These are phyloP conservation scores for Parnassius mnemosyne DNA, from an alignment of 2,888 invertebrate species.

Conservation along the genomic window DNA sequence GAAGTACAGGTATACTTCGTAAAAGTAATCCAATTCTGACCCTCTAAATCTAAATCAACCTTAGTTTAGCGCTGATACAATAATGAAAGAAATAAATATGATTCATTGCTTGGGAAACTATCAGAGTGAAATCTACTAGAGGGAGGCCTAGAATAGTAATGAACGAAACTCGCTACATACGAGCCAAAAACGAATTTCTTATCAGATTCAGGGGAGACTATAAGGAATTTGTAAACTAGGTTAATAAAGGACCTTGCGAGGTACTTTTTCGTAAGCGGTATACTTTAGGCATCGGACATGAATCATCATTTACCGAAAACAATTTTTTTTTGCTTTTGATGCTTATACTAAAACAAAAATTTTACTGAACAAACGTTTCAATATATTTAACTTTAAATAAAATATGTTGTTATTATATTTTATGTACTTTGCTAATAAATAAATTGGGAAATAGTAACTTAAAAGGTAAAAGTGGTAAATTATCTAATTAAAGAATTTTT, in stretches of 20 bases:
- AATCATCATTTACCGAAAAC: conserved; percentile 15
- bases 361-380: no score
- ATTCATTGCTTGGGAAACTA: conserved; percentile 29
- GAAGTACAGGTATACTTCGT: neutral
- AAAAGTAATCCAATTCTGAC: conserved; percentile 7
- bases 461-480: no score
- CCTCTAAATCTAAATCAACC: conserved; percentile 17
- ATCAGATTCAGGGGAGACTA: conserved; percentile 66
- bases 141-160: conserved; percentile 24
- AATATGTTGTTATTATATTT: no score
- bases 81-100: conserved; percentile 28
- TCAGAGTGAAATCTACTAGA: conserved; percentile 22
- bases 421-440: no score
- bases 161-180: conserved; percentile 22
- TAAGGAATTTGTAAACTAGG: conserved; percentile 64
- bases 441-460: no score
- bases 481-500: no score
- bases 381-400: no score
- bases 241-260: conserved; percentile 58
- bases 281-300: conserved; percentile 8
- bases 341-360: no score
- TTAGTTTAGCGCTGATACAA: conserved; percentile 20
- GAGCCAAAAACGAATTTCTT: conserved; percentile 53
- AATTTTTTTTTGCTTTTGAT: conserved; percentile 2
- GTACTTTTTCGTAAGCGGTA: conserved; percentile 13